phyloP scores from a whole-genome alignment of 2,113 vertebrate genomes.

The Petrocephalus microphthalmus region DNA sequence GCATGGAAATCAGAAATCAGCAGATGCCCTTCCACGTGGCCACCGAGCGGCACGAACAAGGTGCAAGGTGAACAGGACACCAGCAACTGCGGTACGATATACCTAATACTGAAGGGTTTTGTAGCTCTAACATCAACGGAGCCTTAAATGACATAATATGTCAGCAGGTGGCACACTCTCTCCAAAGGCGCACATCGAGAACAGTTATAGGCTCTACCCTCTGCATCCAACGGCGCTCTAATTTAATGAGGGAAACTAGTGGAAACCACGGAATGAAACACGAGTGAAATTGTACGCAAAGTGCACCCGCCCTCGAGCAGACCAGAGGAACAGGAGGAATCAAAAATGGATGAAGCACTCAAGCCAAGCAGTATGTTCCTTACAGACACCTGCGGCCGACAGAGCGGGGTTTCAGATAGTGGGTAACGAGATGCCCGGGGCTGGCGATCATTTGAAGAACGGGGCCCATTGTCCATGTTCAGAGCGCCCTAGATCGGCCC shows the following conservation, averaged over 20 bases:
- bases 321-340: constrained; percentile 42
- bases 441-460: neutral
- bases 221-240: neutral
- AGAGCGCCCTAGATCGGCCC: neutral
- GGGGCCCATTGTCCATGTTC: neutral
- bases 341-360: constrained; percentile 50
- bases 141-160: neutral
- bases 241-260: constrained; percentile 35
- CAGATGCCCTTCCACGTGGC: neutral
- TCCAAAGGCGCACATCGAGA: neutral
- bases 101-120: neutral
- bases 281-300: constrained; percentile 43
- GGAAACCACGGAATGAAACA: constrained; percentile 49
- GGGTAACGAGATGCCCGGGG: neutral
- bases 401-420: constrained; percentile 19
- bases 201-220: neutral
- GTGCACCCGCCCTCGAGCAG: constrained; percentile 44
- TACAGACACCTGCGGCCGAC: constrained; percentile 34
- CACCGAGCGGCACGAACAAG: neutral
- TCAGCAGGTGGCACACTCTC: neutral
- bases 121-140: neutral
- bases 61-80: neutral
- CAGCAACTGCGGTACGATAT: neutral
- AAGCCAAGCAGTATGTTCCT: constrained; percentile 34
- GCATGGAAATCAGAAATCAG: neutral